Percentiles rank a stretch among this genome's conserved stretches.
phyloP scores from a whole-genome alignment of 1,140 invertebrate species.

The Laupala kohalensis region DNA sequence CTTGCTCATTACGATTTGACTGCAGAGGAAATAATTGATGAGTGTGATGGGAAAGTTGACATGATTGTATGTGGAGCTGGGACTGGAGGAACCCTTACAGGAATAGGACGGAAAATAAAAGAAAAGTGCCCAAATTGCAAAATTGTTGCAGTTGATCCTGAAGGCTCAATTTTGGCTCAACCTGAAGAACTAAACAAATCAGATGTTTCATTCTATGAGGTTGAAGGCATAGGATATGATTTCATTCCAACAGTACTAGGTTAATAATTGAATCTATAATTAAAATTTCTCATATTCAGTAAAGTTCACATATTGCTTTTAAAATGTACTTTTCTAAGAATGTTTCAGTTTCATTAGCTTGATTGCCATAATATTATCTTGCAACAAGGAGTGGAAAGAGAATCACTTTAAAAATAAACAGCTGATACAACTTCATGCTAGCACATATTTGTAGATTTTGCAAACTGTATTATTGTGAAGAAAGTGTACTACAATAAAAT shows the following conservation, averaged over 20 bases:
- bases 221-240: slow-evolving; percentile 82
- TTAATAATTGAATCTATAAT: no score
- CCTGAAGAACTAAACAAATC: slow-evolving; percentile 52
- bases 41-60: slow-evolving; percentile 66
- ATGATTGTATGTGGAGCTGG: slow-evolving; percentile 73
- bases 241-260: slow-evolving; percentile 87
- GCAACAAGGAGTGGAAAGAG: no score
- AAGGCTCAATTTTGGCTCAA: slow-evolving; percentile 71
- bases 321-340: no score
- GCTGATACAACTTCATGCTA: no score
- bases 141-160: slow-evolving; percentile 77
- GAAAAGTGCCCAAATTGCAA: slow-evolving; percentile 48
- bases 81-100: slow-evolving; percentile 80
- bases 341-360: no score
- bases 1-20: slow-evolving; percentile 88
- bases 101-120: slow-evolving; percentile 75
- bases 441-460: no score
- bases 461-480: no score
- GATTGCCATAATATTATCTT: no score
- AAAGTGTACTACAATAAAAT: no score
- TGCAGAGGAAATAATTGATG: slow-evolving; percentile 72
- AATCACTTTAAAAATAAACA: no score
- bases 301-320: no score
- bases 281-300: no score
- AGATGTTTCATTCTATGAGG: slow-evolving; percentile 63